Percentiles rank a stretch among this genome's conserved stretches.
These are phyloP conservation scores for Corydoras sp. DNA, from an alignment of 2,113 vertebrate genomes.

Conservation along the genomic window DNA sequence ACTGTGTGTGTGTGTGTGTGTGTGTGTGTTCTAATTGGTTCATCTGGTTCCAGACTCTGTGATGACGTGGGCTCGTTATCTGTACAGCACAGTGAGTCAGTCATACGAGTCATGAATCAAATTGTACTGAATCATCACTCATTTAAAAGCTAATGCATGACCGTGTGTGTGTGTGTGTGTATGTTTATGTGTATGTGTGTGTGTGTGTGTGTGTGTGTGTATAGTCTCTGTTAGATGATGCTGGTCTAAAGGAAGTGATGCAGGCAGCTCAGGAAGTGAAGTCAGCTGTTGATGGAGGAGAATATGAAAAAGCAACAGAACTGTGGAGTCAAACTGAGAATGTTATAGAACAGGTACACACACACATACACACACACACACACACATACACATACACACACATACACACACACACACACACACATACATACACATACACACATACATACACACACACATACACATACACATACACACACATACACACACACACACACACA, in stretches of 20 bases:
- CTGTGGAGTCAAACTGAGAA: conserved; percentile 78
- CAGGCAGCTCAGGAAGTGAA: conserved; percentile 72
- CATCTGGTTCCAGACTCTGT: conserved; percentile 76
- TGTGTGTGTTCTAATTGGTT: too few relatives aligned
- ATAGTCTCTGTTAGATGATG: conserved; percentile 89
- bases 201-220: conserved; percentile 21
- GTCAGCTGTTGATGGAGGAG: conserved; percentile 66
- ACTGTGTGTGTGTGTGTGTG: too few relatives aligned
- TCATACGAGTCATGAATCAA: not conserved
- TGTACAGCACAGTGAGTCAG: conserved; percentile 86
- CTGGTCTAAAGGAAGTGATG: conserved; percentile 76
- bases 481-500: too few relatives aligned
- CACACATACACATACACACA: too few relatives aligned
- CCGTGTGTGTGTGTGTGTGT: not conserved
- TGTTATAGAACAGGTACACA: conserved; percentile 76
- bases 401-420: too few relatives aligned
- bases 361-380: not conserved
- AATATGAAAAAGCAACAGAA: conserved; percentile 75
- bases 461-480: too few relatives aligned
- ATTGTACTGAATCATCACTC: not conserved
- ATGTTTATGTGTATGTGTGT: too few relatives aligned
- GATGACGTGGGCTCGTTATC: conserved; percentile 90
- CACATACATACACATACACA: too few relatives aligned
- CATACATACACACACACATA: too few relatives aligned
- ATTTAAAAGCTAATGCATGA: not conserved